Percentiles rank a stretch among this genome's conserved stretches.
These are phyloP conservation scores for Chiloscyllium plagiosum DNA, from an alignment of 2,113 vertebrate genomes.

Conservation along the genomic window DNA sequence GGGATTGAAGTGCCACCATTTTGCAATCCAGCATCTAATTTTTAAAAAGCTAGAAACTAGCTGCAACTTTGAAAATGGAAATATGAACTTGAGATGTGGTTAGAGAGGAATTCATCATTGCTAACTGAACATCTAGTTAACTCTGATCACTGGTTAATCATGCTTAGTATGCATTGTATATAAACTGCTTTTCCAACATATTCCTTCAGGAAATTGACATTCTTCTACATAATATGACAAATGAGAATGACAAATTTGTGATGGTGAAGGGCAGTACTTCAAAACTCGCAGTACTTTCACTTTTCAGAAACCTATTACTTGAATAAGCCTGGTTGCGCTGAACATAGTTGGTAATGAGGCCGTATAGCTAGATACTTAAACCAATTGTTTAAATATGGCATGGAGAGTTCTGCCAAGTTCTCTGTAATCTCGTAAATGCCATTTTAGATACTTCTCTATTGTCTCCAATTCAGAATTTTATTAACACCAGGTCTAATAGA, in stretches of 20 bases:
- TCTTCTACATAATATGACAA: slow-evolving; percentile 56
- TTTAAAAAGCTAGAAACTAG: slow-evolving; percentile 23
- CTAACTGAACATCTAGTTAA: slow-evolving; percentile 41
- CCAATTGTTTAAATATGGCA: slow-evolving; percentile 28
- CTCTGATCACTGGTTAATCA: slow-evolving; percentile 57
- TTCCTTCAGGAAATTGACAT: slow-evolving; percentile 56
- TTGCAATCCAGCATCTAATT: slow-evolving; percentile 19
- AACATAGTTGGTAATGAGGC: slow-evolving; percentile 55
- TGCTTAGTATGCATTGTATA: slow-evolving; percentile 53
- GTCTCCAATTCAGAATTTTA: slow-evolving; percentile 18
- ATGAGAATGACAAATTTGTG: slow-evolving; percentile 51
- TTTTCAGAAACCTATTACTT: slow-evolving; percentile 72
- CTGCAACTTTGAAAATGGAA: slow-evolving; percentile 1
- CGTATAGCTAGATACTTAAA: slow-evolving; percentile 41
- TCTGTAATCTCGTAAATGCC: neutral
- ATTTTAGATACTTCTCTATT: slow-evolving; percentile 24
- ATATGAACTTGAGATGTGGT: neutral
- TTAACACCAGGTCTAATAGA: neutral
- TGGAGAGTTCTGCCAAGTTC: neutral
- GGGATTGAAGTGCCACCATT: slow-evolving; percentile 48
- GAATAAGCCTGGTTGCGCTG: slow-evolving; percentile 68
- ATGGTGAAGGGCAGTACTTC: slow-evolving; percentile 52
- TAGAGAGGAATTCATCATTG: slow-evolving; percentile 29
- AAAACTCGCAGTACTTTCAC: slow-evolving; percentile 63
- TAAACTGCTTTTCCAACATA: slow-evolving; percentile 55